These are phyloP conservation scores for Plotosus lineatus DNA, from an alignment of 2,113 vertebrate species.

Conservation along the genomic window DNA sequence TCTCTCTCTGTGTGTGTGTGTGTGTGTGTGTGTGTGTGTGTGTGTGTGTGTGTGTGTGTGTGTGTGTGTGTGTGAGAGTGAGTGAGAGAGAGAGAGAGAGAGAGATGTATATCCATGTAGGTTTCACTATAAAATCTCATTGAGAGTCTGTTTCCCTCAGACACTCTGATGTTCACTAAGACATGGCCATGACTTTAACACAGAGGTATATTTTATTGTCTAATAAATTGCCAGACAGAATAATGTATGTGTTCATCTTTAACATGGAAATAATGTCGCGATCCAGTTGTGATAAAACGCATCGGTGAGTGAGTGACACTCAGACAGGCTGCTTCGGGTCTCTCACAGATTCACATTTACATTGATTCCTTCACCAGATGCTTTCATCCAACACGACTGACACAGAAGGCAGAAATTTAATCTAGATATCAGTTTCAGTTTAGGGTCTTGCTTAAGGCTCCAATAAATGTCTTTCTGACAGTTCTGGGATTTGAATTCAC, in stretches of 20 bases:
- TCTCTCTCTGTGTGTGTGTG: too few relatives aligned
- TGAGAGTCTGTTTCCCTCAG: background rate
- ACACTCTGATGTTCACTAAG: background rate
- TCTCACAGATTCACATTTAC: conserved; percentile 1
- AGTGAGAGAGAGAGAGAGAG: background rate
- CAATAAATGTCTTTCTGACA: background rate
- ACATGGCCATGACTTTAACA: background rate
- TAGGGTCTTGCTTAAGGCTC: background rate
- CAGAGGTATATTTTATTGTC: conserved; percentile 44
- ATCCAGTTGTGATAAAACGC: background rate
- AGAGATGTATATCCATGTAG: background rate
- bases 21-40: background rate
- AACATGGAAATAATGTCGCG: background rate
- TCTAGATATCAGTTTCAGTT: background rate
- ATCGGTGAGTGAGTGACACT: background rate
- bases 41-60: background rate
- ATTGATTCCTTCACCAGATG: conserved; percentile 2
- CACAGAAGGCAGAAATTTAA: background rate
- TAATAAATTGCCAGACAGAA: conserved; percentile 5
- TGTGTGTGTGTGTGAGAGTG: background rate
- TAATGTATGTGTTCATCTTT: background rate
- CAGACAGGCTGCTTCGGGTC: background rate
- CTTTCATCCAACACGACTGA: background rate
- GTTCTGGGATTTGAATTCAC: background rate
- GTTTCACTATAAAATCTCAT: background rate